Percentiles rank a stretch among this genome's conserved stretches.
These are phyloP conservation scores for Tachysurus fulvidraco DNA, from an alignment of 2,113 vertebrate species.

Conservation along the genomic window DNA sequence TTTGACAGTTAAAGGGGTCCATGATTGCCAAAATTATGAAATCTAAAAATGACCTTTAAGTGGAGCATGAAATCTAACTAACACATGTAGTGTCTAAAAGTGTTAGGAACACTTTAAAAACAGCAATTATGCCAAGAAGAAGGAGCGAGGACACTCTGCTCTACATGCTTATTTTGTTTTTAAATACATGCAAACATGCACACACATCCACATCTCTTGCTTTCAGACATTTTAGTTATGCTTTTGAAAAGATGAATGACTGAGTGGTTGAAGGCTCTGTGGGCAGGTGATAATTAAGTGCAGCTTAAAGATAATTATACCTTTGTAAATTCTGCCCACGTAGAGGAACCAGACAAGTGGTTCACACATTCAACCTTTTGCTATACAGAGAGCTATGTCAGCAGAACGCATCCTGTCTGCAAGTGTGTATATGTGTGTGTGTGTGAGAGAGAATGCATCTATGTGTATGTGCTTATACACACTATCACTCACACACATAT, in stretches of 20 bases:
- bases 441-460: neutral
- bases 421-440: conserved; percentile 22
- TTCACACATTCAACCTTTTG: conserved; percentile 33
- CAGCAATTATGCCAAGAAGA: neutral
- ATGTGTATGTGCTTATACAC: neutral
- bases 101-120: neutral
- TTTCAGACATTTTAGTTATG: conserved; percentile 18
- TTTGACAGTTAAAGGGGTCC: neutral
- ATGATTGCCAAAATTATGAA: neutral
- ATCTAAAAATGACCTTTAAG: neutral
- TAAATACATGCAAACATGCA: neutral
- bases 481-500: conserved; percentile 2
- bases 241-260: conserved; percentile 19
- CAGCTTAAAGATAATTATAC: conserved; percentile 48
- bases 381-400: neutral
- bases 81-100: neutral
- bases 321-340: conserved; percentile 39
- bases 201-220: neutral
- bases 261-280: conserved; percentile 24
- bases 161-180: neutral
- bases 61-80: neutral
- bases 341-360: conserved; percentile 19
- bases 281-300: conserved; percentile 45
- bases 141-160: neutral
- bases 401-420: neutral